These are phyloP conservation scores for Tetragonula clypearis DNA, from an alignment of 1,140 invertebrate genomes.

Conservation along the genomic window DNA sequence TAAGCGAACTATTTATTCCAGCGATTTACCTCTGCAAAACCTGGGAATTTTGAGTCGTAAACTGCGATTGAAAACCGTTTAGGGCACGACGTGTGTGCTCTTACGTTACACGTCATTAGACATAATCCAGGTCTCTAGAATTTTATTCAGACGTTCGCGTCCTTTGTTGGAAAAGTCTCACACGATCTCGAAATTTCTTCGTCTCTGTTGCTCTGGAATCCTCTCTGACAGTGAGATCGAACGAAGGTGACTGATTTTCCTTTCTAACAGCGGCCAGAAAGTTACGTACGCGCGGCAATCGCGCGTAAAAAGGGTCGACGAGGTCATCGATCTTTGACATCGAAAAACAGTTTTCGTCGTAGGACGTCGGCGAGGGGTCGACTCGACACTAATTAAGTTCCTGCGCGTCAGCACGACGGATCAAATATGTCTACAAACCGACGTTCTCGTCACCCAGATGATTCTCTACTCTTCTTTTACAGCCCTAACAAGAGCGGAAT, in stretches of 20 bases:
- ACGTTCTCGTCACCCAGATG: not conserved
- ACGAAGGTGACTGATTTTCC: not conserved
- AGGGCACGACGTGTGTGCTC: too few species aligned
- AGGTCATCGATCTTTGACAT: slow-evolving; percentile 26
- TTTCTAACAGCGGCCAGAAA: not conserved
- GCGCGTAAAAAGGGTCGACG: not conserved
- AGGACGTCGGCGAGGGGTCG: not conserved
- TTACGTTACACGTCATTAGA: not conserved
- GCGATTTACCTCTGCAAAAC: not conserved
- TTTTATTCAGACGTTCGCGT: not conserved
- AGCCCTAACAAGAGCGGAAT: not conserved
- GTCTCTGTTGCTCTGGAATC: too few species aligned
- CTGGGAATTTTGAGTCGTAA: not conserved
- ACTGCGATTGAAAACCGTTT: not conserved
- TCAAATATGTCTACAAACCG: slow-evolving; percentile 26
- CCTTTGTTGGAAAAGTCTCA: not conserved
- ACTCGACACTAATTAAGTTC: slow-evolving; percentile 47
- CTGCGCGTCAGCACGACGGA: slow-evolving; percentile 23
- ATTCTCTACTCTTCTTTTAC: not conserved
- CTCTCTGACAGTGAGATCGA: too few species aligned
- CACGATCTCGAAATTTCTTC: too few species aligned
- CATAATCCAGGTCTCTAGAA: not conserved
- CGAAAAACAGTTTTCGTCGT: slow-evolving; percentile 19
- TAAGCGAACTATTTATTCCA: slow-evolving; percentile 21
- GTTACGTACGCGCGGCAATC: too few species aligned